Evolutionary conservation across 2,888 invertebrate species (phyloP).

Genomic region (Nomada fabriciana): DNA sequence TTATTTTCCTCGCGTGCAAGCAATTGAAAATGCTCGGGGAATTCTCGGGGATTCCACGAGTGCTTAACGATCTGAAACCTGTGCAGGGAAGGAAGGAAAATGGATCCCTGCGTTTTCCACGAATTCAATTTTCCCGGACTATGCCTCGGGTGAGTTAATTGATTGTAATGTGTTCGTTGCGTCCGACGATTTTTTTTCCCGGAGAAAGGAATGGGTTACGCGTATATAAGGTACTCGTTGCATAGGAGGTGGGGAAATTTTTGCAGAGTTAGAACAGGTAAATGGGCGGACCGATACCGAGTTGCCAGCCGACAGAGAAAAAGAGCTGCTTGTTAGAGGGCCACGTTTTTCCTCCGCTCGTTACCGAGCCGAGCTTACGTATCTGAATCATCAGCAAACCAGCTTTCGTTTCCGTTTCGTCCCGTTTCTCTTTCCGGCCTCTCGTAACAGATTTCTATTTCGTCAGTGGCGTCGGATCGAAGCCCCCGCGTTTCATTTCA

Average conservation of each 20-base stretch:
- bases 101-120: background rate
- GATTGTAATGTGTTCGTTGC: background rate
- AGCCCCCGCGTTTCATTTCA: slow-evolving; percentile 58
- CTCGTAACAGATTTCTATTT: slow-evolving; percentile 64
- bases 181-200: background rate
- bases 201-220: background rate
- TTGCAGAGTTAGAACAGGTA: background rate
- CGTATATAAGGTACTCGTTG: background rate
- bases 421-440: background rate
- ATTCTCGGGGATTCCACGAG: slow-evolving; percentile 10
- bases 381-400: slow-evolving; percentile 32
- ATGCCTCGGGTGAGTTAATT: background rate
- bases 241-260: background rate
- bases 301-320: slow-evolving; percentile 23
- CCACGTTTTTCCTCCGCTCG: slow-evolving; percentile 43
- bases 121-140: background rate
- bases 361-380: slow-evolving; percentile 49
- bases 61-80: slow-evolving; percentile 1
- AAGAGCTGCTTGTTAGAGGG: slow-evolving; percentile 41
- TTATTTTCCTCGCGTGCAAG: background rate
- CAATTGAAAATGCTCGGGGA: slow-evolving; percentile 22
- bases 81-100: too few species aligned
- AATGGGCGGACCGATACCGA: background rate
- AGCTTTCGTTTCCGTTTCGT: slow-evolving; percentile 22
- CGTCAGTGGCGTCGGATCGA: slow-evolving; percentile 66